Evolutionary conservation across 2,113 vertebrate genomes (phyloP).

Genomic region (Corvus hawaiiensis): DNA sequence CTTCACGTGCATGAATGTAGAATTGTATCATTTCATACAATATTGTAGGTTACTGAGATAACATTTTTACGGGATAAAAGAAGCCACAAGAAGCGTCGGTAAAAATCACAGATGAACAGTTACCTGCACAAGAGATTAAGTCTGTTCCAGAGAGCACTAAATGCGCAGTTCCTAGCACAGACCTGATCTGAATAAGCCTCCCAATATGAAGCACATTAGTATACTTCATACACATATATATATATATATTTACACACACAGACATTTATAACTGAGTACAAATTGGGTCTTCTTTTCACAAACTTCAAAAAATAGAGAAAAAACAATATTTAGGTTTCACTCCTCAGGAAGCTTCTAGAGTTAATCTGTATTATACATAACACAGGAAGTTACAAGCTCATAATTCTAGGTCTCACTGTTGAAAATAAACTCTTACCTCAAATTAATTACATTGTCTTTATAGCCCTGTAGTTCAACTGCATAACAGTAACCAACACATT

Average conservation of each 20-base stretch:
- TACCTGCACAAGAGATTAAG: not conserved
- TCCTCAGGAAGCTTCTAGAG: not conserved
- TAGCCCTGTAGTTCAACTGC: not conserved
- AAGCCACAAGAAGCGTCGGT: not conserved
- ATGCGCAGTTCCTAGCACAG: not conserved
- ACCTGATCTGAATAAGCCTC: not conserved
- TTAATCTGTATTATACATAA: not conserved
- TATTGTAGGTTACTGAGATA: not conserved
- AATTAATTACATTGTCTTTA: not conserved
- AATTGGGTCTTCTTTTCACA: not conserved
- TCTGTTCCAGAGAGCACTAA: not conserved
- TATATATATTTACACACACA: not conserved
- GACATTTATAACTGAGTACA: not conserved
- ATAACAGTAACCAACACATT: not conserved
- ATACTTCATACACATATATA: not conserved
- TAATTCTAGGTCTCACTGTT: not conserved
- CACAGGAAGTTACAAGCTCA: not conserved
- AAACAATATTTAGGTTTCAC: not conserved
- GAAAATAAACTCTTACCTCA: not conserved
- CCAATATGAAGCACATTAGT: not conserved
- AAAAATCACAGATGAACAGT: not conserved
- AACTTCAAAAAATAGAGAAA: not conserved
- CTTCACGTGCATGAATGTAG: fast-evolving
- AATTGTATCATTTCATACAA: not conserved
- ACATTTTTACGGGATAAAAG: not conserved